Evolutionary conservation across 2,797 vertebrate species (phyloP).

Genomic region (Phoxinus dragarum): DNA sequence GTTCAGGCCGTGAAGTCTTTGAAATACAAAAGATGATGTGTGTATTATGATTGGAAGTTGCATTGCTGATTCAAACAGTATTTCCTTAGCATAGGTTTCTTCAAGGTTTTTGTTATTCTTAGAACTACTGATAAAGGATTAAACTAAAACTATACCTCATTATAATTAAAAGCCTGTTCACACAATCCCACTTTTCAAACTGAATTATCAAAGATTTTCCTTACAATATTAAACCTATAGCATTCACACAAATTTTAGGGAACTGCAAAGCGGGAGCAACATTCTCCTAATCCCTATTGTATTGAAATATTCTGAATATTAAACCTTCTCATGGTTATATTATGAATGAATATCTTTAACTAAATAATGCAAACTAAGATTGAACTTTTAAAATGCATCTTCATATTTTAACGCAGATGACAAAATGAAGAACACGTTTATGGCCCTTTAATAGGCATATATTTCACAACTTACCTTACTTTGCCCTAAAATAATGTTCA

Average conservation of each 20-base stretch:
- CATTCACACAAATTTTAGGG: neutral
- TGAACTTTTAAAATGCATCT: neutral
- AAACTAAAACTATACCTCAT: neutral
- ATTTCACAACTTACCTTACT: neutral
- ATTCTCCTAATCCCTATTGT: neutral
- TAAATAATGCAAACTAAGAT: neutral
- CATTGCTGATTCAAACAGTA: neutral
- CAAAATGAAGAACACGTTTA: neutral
- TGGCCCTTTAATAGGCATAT: neutral
- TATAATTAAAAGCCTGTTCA: too few species aligned
- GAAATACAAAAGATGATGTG: neutral
- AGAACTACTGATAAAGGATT: neutral
- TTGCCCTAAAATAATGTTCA: neutral
- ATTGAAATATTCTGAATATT: neutral
- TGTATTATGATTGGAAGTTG: neutral
- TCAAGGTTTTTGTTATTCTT: neutral
- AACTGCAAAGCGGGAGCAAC: neutral
- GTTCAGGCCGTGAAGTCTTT: slow-evolving; percentile 68
- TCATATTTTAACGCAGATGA: neutral
- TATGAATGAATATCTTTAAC: neutral
- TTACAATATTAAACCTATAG: neutral
- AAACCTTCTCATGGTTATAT: neutral
- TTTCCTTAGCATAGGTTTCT: neutral
- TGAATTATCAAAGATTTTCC: neutral
- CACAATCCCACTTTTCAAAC: neutral